Evolutionary conservation across 1,140 invertebrate genomes (phyloP).

Genomic region (Lineus longissimus): DNA sequence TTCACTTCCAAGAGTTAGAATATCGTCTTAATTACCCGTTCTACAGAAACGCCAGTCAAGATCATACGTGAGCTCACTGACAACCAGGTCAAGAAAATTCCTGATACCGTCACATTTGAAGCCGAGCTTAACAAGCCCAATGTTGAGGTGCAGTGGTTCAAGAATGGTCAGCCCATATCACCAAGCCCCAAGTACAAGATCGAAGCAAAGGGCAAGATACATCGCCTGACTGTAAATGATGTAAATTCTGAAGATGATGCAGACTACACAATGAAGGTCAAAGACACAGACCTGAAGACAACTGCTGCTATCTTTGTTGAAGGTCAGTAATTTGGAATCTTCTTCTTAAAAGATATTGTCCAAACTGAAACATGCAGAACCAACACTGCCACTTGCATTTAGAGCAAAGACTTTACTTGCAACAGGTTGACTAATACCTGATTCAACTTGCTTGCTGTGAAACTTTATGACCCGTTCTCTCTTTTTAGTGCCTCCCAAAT

Average conservation of each 20-base stretch:
- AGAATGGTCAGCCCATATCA: slow-evolving; percentile 72
- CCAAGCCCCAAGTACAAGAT: slow-evolving; percentile 46
- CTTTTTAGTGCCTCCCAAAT: slow-evolving; percentile 42
- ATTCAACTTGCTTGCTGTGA: not conserved
- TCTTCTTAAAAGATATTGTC: not conserved
- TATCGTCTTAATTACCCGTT: not conserved
- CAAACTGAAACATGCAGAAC: not conserved
- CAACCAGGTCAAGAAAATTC: slow-evolving; percentile 83
- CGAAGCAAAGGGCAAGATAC: slow-evolving; percentile 36
- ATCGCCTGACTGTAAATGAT: slow-evolving; percentile 38
- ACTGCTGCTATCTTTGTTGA: not conserved
- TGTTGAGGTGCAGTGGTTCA: slow-evolving; percentile 92
- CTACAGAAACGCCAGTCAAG: slow-evolving; percentile 88
- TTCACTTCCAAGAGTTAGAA: slow-evolving; percentile 25
- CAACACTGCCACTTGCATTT: not conserved
- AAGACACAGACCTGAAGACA: not conserved
- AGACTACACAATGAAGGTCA: slow-evolving; percentile 39
- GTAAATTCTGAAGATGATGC: slow-evolving; percentile 44
- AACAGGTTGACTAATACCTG: not conserved
- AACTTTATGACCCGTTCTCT: slow-evolving; percentile 14
- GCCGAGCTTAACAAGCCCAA: slow-evolving; percentile 94
- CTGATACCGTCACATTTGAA: slow-evolving; percentile 79
- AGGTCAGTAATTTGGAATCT: not conserved
- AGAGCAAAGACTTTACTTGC: not conserved
- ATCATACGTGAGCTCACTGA: slow-evolving; percentile 93